phyloP scores from a whole-genome alignment of 2,113 vertebrate species.

The Leptosomus discolor region DNA sequence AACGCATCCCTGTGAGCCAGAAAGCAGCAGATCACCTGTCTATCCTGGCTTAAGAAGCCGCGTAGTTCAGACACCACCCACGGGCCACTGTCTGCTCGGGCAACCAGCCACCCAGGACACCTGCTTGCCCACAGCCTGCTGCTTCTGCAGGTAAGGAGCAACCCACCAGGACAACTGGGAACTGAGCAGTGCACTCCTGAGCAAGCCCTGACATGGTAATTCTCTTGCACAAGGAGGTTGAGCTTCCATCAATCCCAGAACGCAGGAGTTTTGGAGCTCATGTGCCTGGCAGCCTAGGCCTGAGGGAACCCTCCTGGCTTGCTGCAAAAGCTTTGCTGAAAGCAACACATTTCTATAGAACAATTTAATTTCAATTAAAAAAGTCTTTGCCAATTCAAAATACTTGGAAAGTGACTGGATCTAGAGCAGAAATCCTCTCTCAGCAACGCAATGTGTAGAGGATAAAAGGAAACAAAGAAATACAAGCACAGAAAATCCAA shows the following conservation, averaged over 20 bases:
- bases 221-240: not conserved
- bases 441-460: not conserved
- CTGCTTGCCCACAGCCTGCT: not conserved
- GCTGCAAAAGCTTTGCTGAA: not conserved
- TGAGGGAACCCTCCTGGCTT: not conserved
- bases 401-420: not conserved
- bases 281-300: not conserved
- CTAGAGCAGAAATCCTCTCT: not conserved
- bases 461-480: not conserved
- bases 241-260: not conserved
- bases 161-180: not conserved
- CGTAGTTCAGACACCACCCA: not conserved
- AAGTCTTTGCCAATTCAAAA: not conserved
- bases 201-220: rapidly evolving
- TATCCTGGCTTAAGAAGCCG: not conserved
- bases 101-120: not conserved
- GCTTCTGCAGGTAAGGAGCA: not conserved
- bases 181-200: not conserved
- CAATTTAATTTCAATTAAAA: not conserved
- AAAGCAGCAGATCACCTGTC: not conserved
- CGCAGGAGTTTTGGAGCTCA: not conserved
- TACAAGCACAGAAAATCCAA: not conserved
- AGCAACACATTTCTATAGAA: not conserved
- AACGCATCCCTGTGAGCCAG: not conserved
- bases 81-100: not conserved